Evolutionary conservation across 2,888 invertebrate species (phyloP), one percentile per base, ranked within the genome.

Genomic region (Physocephala rufipes): DNA sequence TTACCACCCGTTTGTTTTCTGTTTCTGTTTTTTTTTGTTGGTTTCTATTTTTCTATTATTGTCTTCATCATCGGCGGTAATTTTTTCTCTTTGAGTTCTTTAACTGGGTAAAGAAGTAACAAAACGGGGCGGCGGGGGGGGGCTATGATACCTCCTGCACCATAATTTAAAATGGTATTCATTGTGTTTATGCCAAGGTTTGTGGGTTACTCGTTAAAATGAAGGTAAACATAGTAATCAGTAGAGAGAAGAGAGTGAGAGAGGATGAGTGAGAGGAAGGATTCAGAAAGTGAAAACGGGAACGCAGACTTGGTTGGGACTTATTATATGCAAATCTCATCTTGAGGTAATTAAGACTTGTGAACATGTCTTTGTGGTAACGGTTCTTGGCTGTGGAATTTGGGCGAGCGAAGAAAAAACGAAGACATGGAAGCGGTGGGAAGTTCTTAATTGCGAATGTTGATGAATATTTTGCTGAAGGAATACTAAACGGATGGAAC

Each of bases 271-370:
- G 53, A 53, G 21, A 21, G n/a, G n/a, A 4, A 53, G 53, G n/a
- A n/a, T n/a, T n/a, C n/a, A n/a, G n/a, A n/a, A 53, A 9, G 53
- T 12, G 53, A 13, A 13, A 4, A 21, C n/a, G 49, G 16, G 19
- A 15, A 9, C 36, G 36, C 9, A 36, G 36, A 9, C 5, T 4
- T 9, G 45, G 45, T 51, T 47, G 61, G 62, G 61, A 55, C 1
- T n/a, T 43, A 63, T 71, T 70, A 80, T 79, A 81, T 82, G 82
- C 80, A 82, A 81, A 82, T 82, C 80, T 80, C 67, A 67, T 80
- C 82, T 80, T 76, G 78, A 76, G 81, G 81, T 81, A 82, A 82
- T 82, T 82, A 82, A 80, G 81, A 81, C 78, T 78, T 80, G 81
- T 78, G 81, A 79, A 81, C 81, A 80, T 82, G 81, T 79, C 80